These are phyloP conservation scores for Tipula confusa DNA, from an alignment of 2,888 invertebrate genomes.

Conservation along the genomic window DNA sequence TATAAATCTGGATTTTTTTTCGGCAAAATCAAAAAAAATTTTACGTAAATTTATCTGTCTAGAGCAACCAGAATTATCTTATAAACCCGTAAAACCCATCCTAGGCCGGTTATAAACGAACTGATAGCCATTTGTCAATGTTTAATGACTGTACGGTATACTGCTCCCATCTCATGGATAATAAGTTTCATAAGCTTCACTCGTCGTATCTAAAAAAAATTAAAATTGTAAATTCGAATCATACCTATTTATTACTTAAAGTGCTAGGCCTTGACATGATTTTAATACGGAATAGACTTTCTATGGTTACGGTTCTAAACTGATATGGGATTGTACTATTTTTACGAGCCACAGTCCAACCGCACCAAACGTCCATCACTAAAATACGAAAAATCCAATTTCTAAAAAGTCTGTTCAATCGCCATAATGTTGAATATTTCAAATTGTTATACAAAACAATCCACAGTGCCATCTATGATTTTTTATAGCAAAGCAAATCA, in stretches of 20 bases:
- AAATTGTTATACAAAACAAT: background rate
- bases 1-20: too few relatives aligned
- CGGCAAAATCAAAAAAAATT: too few relatives aligned
- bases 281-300: background rate
- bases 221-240: background rate
- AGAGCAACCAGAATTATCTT: too few relatives aligned
- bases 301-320: background rate
- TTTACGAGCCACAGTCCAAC: background rate
- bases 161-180: background rate
- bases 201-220: conserved; percentile 30
- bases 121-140: too few relatives aligned
- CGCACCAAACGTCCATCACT: conserved; percentile 28
- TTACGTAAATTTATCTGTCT: too few relatives aligned
- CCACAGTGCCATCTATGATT: background rate
- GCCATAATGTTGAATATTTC: background rate
- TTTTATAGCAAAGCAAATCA: background rate
- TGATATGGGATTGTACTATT: background rate
- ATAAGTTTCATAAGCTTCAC: background rate
- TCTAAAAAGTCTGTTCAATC: background rate
- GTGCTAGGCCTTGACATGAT: background rate
- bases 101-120: too few relatives aligned
- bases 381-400: background rate
- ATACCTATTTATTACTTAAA: background rate
- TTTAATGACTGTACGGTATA: background rate
- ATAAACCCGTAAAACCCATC: too few relatives aligned